These are phyloP conservation scores for Dasysyrphus tricinctus DNA, from an alignment of 2,888 invertebrate genomes.

Conservation along the genomic window DNA sequence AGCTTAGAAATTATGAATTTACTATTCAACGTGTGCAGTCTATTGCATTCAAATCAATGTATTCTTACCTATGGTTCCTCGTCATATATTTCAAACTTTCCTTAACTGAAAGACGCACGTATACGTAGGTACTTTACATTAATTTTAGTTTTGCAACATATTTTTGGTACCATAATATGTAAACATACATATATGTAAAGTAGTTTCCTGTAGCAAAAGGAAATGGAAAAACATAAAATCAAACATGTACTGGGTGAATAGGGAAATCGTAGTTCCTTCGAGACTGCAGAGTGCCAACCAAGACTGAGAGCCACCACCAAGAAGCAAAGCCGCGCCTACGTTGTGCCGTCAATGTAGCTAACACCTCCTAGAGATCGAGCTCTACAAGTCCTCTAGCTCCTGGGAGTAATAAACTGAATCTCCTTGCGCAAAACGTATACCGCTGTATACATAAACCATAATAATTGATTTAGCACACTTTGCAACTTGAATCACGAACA, in stretches of 20 bases:
- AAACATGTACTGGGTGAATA: neutral
- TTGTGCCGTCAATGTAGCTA: conserved; percentile 10
- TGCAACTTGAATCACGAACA: conserved; percentile 68
- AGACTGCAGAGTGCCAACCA: neutral
- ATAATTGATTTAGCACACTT: conserved; percentile 71
- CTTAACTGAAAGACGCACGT: neutral
- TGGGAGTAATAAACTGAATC: conserved; percentile 68
- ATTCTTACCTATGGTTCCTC: no score
- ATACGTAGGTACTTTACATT: neutral
- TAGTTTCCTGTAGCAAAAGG: conserved; percentile 4
- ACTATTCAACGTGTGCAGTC: neutral
- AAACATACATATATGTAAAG: neutral
- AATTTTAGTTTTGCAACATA: neutral
- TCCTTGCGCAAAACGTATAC: conserved; percentile 52
- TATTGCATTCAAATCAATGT: neutral
- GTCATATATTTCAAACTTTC: neutral
- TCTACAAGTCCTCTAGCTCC: conserved; percentile 26
- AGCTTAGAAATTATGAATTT: neutral
- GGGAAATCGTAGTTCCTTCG: neutral
- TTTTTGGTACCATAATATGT: neutral
- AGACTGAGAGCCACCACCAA: neutral
- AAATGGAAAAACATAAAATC: conserved; percentile 28
- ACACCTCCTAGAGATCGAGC: conserved; percentile 7
- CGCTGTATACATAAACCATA: conserved; percentile 60
- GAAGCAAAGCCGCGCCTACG: neutral